These are phyloP conservation scores for Drosophila limbata DNA, from an alignment of 2,888 invertebrate genomes.

Conservation along the genomic window DNA sequence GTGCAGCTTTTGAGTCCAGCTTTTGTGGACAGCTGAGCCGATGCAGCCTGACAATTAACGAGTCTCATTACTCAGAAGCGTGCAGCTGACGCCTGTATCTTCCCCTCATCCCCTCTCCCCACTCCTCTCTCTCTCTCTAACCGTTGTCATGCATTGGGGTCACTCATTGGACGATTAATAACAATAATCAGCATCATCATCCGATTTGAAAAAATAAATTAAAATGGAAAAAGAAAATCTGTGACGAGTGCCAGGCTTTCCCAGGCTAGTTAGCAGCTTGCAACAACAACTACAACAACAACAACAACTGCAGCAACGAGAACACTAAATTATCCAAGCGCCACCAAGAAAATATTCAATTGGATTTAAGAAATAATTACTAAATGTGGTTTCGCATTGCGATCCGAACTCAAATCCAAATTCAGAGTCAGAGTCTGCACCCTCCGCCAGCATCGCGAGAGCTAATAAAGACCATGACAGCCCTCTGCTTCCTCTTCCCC, in stretches of 20 bases:
- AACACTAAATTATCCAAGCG: constrained; percentile 40
- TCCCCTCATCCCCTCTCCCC: not conserved
- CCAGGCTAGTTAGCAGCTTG: constrained; percentile 50
- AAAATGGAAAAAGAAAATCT: constrained; percentile 21
- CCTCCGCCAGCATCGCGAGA: constrained; percentile 42
- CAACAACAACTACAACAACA: constrained; percentile 11
- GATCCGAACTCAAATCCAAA: not conserved
- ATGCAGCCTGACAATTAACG: constrained; percentile 59
- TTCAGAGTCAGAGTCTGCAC: not conserved
- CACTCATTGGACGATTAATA: constrained; percentile 60
- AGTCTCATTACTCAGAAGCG: constrained; percentile 61
- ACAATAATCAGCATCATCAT: constrained; percentile 52
- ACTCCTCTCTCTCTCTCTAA: too few relatives aligned
- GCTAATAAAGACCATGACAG: constrained; percentile 49
- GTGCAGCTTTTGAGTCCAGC: constrained; percentile 47
- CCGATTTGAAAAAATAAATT: constrained; percentile 21
- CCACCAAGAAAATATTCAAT: constrained; percentile 57
- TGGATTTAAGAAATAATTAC: constrained; percentile 56
- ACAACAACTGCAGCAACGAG: constrained; percentile 8
- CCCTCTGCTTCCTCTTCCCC: too few relatives aligned
- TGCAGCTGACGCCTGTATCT: constrained; percentile 54
- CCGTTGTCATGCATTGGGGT: constrained; percentile 49
- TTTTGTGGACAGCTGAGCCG: constrained; percentile 39
- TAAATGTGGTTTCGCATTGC: constrained; percentile 45
- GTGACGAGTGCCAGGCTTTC: constrained; percentile 45